These are phyloP conservation scores for Idaea dimidiata DNA, from an alignment of 2,888 invertebrate species.

Conservation along the genomic window DNA sequence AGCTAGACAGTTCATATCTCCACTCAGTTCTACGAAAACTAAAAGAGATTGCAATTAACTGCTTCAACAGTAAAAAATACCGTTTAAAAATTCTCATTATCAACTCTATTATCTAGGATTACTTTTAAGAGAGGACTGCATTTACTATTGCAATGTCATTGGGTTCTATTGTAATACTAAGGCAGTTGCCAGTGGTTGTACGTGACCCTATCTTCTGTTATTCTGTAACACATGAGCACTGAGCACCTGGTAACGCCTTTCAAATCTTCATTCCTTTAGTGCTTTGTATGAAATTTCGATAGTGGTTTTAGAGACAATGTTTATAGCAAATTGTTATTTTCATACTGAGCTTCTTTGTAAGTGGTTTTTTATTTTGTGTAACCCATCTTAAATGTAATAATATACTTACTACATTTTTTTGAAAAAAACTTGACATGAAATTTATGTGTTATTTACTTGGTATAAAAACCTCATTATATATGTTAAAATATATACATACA, in stretches of 20 bases:
- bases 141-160: conserved; percentile 72
- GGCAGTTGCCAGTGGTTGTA: conserved; percentile 45
- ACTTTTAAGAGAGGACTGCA: conserved; percentile 39
- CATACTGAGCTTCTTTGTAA: background rate
- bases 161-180: conserved; percentile 39
- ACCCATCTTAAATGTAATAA: background rate
- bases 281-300: conserved; percentile 27
- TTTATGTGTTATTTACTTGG: too few relatives aligned
- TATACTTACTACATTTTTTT: background rate
- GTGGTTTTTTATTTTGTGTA: background rate
- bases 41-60: background rate
- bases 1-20: background rate
- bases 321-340: conserved; percentile 1
- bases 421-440: background rate
- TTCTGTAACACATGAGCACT: conserved; percentile 64
- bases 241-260: conserved; percentile 65
- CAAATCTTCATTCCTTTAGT: conserved; percentile 50
- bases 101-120: conserved; percentile 45
- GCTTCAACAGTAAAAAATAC: conserved; percentile 1
- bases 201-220: conserved; percentile 68
- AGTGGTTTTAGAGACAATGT: conserved; percentile 8
- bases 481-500: too few relatives aligned
- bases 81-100: conserved; percentile 14
- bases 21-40: background rate
- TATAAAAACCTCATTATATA: too few relatives aligned